Conservation (phyloP, 64 coral and sea anemone species). For the Montipora foliosa region DNA sequence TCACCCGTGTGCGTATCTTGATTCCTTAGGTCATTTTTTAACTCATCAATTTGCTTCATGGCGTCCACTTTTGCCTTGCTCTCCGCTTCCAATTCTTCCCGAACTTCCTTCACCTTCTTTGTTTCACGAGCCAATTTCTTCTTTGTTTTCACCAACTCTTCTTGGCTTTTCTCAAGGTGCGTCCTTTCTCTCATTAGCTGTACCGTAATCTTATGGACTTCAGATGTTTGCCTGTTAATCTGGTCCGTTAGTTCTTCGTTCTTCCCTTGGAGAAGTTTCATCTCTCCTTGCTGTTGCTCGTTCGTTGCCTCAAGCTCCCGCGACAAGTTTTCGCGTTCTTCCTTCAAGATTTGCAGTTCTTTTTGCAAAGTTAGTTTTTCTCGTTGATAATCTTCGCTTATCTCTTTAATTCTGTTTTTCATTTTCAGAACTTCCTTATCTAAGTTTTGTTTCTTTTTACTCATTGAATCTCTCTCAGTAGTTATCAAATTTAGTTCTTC, state of each 20-base stretch:
- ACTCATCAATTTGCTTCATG: slow-evolving; percentile 31
- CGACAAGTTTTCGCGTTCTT: slow-evolving; percentile 31
- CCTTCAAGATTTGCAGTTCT: slow-evolving; percentile 14
- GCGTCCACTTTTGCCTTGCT: slow-evolving; percentile 40
- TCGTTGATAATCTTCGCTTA: slow-evolving; percentile 19
- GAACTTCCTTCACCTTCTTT: slow-evolving; percentile 62
- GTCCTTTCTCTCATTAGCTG: no score
- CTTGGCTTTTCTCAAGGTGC: no score
- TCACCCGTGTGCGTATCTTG: slow-evolving; percentile 18
- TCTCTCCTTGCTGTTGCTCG: slow-evolving; percentile 4
- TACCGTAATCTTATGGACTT: no score
- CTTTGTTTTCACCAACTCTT: no score
- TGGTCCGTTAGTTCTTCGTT: slow-evolving; percentile 42
- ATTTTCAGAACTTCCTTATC: slow-evolving; percentile 22
- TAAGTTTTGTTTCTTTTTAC: background rate
- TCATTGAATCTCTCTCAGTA: background rate
- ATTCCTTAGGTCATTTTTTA: slow-evolving; percentile 52
- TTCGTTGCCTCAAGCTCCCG: slow-evolving; percentile 11
- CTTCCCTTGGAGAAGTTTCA: slow-evolving; percentile 19
- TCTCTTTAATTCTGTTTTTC: slow-evolving; percentile 1
- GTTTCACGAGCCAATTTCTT: no score
- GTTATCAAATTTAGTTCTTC: background rate
- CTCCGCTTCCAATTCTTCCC: slow-evolving; percentile 55
- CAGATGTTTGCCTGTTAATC: background rate
- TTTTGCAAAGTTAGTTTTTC: slow-evolving; percentile 21